Conservation (phyloP, 2,113 vertebrate species). For the Stegastes partitus region DNA sequence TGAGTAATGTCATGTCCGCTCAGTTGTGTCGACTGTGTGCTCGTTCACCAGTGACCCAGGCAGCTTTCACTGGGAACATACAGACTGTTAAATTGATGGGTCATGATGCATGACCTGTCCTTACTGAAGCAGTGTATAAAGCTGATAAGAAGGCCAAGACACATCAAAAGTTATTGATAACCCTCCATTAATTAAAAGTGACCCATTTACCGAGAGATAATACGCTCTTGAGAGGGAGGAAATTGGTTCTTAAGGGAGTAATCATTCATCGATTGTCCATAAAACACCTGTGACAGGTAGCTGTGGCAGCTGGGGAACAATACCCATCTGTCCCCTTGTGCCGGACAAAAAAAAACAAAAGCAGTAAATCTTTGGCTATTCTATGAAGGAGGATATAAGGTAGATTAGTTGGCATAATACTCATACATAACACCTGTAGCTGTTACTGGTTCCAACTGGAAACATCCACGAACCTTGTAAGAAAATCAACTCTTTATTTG, state of each 20-base stretch:
- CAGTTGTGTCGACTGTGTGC: background rate
- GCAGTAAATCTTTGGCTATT: background rate
- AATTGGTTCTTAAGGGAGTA: constrained; percentile 16
- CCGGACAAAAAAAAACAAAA: constrained; percentile 9
- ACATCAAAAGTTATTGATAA: constrained; percentile 40
- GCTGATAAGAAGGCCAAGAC: constrained; percentile 31
- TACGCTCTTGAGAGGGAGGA: constrained; percentile 22
- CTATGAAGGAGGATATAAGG: constrained; percentile 1
- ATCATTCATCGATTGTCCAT: constrained; percentile 40
- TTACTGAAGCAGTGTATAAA: background rate
- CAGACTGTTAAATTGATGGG: constrained; percentile 27
- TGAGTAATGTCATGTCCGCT: background rate
- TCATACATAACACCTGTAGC: background rate
- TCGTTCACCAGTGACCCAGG: background rate
- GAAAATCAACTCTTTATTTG: background rate
- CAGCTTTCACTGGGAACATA: constrained; percentile 5
- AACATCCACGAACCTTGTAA: background rate
- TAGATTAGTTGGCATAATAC: background rate
- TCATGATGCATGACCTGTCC: constrained; percentile 27
- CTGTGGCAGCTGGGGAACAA: constrained; percentile 27
- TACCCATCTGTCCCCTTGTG: background rate
- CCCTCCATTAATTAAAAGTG: constrained; percentile 34
- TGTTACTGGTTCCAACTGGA: background rate
- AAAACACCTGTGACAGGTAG: constrained; percentile 37
- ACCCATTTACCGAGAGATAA: constrained; percentile 40